Percentiles rank a stretch among this genome's conserved stretches.
Evolutionary conservation across 2,888 invertebrate genomes (phyloP).

Genomic region (Brachynemurus nebulosus): DNA sequence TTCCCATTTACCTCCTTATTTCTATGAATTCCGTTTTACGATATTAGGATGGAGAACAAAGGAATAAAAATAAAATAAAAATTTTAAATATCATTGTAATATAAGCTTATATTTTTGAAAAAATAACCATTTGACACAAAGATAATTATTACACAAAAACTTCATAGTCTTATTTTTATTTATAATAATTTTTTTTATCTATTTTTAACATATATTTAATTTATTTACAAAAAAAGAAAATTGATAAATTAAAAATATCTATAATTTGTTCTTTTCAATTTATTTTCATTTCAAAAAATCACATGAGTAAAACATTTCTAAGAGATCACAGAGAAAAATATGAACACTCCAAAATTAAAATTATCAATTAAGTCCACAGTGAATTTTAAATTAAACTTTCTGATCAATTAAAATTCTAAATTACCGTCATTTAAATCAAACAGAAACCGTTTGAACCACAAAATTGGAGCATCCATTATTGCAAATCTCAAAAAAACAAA

Average conservation of each 20-base stretch:
- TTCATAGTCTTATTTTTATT: conserved; percentile 13
- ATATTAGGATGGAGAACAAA: no score
- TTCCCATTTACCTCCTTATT: no score
- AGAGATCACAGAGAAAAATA: conserved; percentile 46
- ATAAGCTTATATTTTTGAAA: conserved; percentile 9
- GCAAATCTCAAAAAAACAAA: conserved; percentile 5
- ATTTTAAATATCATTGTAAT: conserved; percentile 22
- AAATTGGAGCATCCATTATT: background rate
- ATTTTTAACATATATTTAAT: conserved; percentile 5
- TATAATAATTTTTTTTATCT: conserved; percentile 13
- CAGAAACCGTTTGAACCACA: no score
- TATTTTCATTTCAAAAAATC: conserved; percentile 16
- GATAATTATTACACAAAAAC: conserved; percentile 8
- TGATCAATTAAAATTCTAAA: no score
- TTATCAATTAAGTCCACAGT: background rate
- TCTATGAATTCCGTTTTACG: no score
- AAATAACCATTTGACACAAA: conserved; percentile 11
- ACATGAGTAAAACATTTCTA: conserved; percentile 19
- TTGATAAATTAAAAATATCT: background rate
- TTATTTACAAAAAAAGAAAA: background rate
- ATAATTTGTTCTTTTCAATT: conserved; percentile 10
- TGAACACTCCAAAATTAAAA: conserved; percentile 4
- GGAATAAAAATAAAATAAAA: background rate
- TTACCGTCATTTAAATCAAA: no score
- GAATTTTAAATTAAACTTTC: background rate